These are phyloP conservation scores for Drosophila multiciliata DNA, from an alignment of 2,888 invertebrate genomes.

Conservation along the genomic window DNA sequence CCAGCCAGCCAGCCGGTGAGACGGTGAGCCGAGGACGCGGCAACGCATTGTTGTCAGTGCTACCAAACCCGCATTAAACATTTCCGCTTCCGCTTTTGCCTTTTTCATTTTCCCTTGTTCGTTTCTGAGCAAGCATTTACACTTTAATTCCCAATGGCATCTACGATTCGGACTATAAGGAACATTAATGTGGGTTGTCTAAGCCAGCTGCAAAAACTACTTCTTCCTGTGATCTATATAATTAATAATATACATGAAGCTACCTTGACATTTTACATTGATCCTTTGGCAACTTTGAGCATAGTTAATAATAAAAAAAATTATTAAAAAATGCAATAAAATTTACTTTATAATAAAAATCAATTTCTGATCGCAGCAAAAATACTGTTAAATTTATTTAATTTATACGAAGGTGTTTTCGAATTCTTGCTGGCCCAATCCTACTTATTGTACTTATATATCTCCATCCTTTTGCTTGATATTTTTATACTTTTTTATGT, in stretches of 20 bases:
- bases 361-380: neutral
- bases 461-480: neutral
- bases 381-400: neutral
- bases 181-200: conserved; percentile 14
- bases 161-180: conserved; percentile 21
- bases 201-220: conserved; percentile 1
- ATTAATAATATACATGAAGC: neutral
- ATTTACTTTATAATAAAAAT: neutral
- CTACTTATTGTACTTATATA: conserved; percentile 10
- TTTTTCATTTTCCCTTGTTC: conserved; percentile 33
- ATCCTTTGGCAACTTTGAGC: neutral
- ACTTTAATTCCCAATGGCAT: conserved; percentile 41
- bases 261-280: neutral
- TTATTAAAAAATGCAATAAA: no score
- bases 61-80: conserved; percentile 61
- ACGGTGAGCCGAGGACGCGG: conserved; percentile 19
- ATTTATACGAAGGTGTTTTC: conserved; percentile 8
- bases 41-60: conserved; percentile 37
- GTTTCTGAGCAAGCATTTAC: conserved; percentile 32
- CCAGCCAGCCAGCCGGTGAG: conserved; percentile 15
- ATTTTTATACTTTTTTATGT: neutral
- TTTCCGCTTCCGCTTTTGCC: conserved; percentile 56
- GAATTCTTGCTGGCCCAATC: conserved; percentile 2
- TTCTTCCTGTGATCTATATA: neutral
- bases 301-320: no score